A percentile compares a stretch with the other conserved stretches of the same genome.
Conservation (phyloP, 2,113 vertebrate species). For the Zootoca vivipara region DNA sequence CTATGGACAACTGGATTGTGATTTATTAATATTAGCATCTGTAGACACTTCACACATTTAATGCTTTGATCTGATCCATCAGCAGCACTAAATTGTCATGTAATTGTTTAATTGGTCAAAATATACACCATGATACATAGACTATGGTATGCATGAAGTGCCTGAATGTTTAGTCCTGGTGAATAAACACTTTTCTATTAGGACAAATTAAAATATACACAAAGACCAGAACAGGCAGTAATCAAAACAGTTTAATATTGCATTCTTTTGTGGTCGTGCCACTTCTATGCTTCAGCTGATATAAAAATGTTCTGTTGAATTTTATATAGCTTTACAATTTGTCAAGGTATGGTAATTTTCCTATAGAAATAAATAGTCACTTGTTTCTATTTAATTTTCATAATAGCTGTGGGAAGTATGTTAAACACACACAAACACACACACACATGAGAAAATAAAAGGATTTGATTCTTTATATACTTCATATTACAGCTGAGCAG, state of each 20-base stretch:
- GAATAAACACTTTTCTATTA: background rate
- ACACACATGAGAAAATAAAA: background rate
- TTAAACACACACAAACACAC: background rate
- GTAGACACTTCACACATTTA: slow-evolving; percentile 24
- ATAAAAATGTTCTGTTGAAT: background rate
- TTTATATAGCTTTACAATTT: background rate
- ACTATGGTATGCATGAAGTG: background rate
- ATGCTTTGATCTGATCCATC: slow-evolving; percentile 11
- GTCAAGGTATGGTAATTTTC: background rate
- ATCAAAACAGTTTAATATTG: background rate
- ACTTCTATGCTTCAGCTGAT: background rate
- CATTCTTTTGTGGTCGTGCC: background rate
- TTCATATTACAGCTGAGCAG: background rate
- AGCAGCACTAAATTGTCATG: slow-evolving; percentile 8
- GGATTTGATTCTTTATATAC: background rate
- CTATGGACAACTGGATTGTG: slow-evolving; percentile 65
- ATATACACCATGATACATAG: accelerated
- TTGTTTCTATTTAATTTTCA: background rate
- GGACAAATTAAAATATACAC: background rate
- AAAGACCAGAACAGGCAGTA: background rate
- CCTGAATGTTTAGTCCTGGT: slow-evolving; percentile 9
- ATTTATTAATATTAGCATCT: slow-evolving; percentile 43
- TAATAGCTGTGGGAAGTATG: background rate
- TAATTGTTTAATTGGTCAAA: background rate
- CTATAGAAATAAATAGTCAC: background rate